Conservation (phyloP, 2,797 vertebrate species). For the Carduelis carduelis region DNA sequence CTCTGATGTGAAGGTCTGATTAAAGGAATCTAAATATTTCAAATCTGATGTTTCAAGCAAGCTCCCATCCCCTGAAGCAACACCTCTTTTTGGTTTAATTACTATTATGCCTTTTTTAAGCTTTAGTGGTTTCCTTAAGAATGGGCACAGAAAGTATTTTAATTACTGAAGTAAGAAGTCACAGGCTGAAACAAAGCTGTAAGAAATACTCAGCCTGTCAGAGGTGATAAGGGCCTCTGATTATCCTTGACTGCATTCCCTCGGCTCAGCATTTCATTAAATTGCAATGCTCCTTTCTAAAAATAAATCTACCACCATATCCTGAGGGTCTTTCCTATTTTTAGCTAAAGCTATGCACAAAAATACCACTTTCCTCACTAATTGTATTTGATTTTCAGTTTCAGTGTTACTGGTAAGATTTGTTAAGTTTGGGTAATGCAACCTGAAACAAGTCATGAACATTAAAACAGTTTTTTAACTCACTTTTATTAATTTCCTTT, state of each 20-base stretch:
- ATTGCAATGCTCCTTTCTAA: conserved; percentile 2
- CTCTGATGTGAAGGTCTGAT: not conserved
- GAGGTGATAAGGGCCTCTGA: conserved; percentile 24
- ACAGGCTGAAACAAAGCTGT: not conserved
- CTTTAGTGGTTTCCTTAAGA: not conserved
- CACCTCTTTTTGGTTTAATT: not conserved
- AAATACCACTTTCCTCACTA: not conserved
- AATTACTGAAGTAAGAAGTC: not conserved
- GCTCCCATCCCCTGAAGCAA: not conserved
- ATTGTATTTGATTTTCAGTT: conserved; percentile 4
- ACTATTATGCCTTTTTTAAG: not conserved
- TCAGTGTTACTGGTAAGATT: not conserved
- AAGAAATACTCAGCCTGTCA: conserved; percentile 23
- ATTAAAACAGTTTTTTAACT: not conserved
- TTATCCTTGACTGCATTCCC: conserved; percentile 14
- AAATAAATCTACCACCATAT: conserved; percentile 9
- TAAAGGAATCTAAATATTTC: not conserved
- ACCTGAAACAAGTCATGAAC: not conserved
- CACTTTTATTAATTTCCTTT: not conserved
- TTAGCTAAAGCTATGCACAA: not conserved
- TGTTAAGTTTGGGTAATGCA: not conserved
- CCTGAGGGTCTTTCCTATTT: not conserved
- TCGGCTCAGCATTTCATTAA: conserved; percentile 49
- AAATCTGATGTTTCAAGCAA: not conserved
- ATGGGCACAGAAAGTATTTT: not conserved